Evolutionary conservation across 1,140 invertebrate genomes (phyloP), one percentile per base, ranked within the genome.

Genomic region (Alviniconcha marisindica): DNA sequence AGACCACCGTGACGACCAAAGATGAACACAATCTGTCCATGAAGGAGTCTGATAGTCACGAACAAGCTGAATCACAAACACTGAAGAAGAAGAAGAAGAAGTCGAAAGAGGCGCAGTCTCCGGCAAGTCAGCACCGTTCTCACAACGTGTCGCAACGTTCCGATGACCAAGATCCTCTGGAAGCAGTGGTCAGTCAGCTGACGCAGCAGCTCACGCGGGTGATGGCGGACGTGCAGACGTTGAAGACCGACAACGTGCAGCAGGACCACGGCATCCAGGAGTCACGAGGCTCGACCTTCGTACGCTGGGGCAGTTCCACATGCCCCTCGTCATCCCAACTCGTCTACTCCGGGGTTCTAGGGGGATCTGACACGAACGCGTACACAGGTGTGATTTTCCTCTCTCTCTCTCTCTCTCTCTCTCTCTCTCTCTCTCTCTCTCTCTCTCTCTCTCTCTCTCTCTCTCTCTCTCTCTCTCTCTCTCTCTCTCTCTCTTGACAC

Each of bases 141-240:
- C 63, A 66, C 28, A 10, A 7, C 12, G 28, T 15, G 28, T 33
- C 44, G 31, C 21, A 28, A 15, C 76, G 76, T 18, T 51, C 76
- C n/a, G 76, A 77, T 54, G 76, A 77, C 76, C 28, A 18, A 21
- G 76, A 33, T 18, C 76, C 76, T n/a, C 28, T 77, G 12, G 44
- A 33, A 44, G 44, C 42, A 10, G 76, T 77, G 48, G 76, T 77
- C 12, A 40, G 24, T 18, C 76, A 54, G 7, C 21, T 54, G 33
- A 24, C 44, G 18, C 44, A 77, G 48, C 5, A 33, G 21, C 2
- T 54, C 3, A 33, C 24, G 0, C 42, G 54, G 31, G 18, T 77
- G 44, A 31, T 21, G 15, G 76, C 44, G 3, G 48, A 36, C 14
- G 36, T 77, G 42, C 76, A 77, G 51, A n/a, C 76, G 38, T 33